phyloP scores from a whole-genome alignment of 2,113 vertebrate species.

The Takifugu bimaculatus region DNA sequence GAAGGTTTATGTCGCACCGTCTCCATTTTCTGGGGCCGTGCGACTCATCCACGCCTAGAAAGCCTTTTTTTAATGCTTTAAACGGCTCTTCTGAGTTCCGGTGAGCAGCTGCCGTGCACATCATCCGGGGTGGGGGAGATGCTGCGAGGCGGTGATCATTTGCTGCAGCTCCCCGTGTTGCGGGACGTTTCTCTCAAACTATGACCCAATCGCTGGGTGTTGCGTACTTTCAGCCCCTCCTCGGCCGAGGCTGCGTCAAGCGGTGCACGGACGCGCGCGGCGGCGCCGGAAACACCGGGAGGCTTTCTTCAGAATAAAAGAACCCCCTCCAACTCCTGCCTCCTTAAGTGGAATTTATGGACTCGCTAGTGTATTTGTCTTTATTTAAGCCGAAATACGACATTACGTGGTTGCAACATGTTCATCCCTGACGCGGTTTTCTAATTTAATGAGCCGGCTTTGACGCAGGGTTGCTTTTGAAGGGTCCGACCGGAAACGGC shows the following conservation, averaged over 20 bases:
- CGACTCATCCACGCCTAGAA: slow-evolving; percentile 23
- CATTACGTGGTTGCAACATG: too few species aligned
- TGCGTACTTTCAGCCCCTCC: slow-evolving; percentile 65
- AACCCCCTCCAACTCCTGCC: not conserved
- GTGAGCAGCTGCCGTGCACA: slow-evolving; percentile 1
- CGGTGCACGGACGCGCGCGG: rapidly evolving
- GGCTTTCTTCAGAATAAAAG: slow-evolving; percentile 26
- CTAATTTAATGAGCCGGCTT: too few species aligned
- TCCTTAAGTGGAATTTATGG: not conserved
- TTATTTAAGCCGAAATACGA: too few species aligned
- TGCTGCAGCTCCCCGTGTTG: slow-evolving; percentile 39
- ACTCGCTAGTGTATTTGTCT: too few species aligned
- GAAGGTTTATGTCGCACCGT: not conserved
- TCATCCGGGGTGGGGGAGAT: not conserved
- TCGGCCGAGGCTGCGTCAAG: slow-evolving; percentile 34
- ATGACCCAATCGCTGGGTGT: slow-evolving; percentile 56
- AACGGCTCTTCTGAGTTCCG: not conserved
- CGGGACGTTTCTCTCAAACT: slow-evolving; percentile 64
- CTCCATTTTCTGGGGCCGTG: slow-evolving; percentile 2
- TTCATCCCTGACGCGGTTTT: too few species aligned
- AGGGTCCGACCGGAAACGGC: not conserved
- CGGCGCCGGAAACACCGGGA: not conserved
- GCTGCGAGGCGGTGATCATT: not conserved
- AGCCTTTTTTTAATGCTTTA: not conserved
- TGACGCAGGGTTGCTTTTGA: slow-evolving; percentile 29